phyloP scores from a whole-genome alignment of 1,140 invertebrate genomes.

The Zaprionus ornatus region DNA sequence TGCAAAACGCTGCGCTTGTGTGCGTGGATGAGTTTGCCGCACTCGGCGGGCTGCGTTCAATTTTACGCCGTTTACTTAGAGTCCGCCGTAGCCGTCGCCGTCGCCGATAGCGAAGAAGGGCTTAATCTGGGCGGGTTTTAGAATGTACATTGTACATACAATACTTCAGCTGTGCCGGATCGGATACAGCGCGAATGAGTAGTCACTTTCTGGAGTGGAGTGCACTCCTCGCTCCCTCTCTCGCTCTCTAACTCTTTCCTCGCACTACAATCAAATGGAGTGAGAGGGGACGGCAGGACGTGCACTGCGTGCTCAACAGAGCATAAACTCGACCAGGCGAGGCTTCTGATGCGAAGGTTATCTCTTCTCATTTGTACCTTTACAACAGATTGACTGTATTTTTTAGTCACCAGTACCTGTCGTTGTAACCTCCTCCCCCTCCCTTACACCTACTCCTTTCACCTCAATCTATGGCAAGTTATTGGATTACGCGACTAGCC shows the following conservation, averaged over 20 bases:
- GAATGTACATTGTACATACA: conserved; percentile 38
- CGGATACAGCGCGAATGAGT: conserved; percentile 12
- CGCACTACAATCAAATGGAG: not conserved
- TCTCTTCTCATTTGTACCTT: conserved; percentile 32
- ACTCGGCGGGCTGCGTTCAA: conserved; percentile 6
- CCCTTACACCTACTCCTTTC: not conserved
- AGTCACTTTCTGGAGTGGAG: not conserved
- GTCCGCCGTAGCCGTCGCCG: conserved; percentile 26
- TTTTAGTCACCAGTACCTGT: not conserved
- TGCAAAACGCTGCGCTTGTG: not conserved
- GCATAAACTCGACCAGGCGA: conserved; percentile 62
- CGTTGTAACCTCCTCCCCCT: no score
- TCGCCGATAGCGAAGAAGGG: conserved; percentile 68
- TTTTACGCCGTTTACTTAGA: conserved; percentile 42
- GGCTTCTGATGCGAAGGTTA: conserved; percentile 45
- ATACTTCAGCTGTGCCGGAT: conserved; percentile 33
- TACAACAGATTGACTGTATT: conserved; percentile 1
- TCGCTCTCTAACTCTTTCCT: not conserved
- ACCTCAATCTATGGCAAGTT: conserved; percentile 27
- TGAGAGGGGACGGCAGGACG: conserved; percentile 17
- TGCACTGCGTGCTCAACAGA: conserved; percentile 54
- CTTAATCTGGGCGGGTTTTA: conserved; percentile 76
- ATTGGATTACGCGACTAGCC: conserved; percentile 20
- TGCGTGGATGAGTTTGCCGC: conserved; percentile 1
- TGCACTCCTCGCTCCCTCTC: not conserved